phyloP scores from a whole-genome alignment of 2,113 vertebrate genomes.

The Ctenomys sociabilis region DNA sequence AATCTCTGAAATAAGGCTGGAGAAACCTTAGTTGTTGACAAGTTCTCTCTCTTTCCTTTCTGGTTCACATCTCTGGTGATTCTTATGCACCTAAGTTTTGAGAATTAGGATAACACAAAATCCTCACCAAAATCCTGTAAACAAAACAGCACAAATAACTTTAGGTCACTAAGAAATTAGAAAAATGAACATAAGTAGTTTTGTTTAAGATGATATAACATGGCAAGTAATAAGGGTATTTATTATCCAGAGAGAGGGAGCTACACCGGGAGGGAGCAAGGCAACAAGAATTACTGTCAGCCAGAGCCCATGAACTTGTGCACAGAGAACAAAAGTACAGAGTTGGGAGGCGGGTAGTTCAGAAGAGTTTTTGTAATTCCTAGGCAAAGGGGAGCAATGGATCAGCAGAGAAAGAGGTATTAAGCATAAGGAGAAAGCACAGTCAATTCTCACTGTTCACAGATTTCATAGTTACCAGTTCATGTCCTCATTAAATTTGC shows the following conservation, averaged over 20 bases:
- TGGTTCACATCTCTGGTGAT: background rate
- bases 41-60: background rate
- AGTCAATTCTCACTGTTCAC: background rate
- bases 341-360: background rate
- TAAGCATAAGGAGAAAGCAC: background rate
- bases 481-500: background rate
- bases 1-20: background rate
- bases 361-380: background rate
- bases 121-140: background rate
- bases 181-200: background rate
- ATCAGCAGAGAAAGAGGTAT: background rate
- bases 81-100: background rate
- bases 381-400: background rate
- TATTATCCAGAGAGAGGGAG: background rate
- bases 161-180: background rate
- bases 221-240: background rate
- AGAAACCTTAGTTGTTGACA: background rate
- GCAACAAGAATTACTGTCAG: background rate
- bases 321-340: background rate
- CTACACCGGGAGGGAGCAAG: fast-evolving
- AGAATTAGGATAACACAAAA: background rate
- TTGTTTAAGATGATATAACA: background rate
- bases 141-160: background rate
- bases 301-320: background rate
- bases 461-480: background rate